Conservation (phyloP, 2,113 vertebrate species). For the Centropus unirufus region DNA sequence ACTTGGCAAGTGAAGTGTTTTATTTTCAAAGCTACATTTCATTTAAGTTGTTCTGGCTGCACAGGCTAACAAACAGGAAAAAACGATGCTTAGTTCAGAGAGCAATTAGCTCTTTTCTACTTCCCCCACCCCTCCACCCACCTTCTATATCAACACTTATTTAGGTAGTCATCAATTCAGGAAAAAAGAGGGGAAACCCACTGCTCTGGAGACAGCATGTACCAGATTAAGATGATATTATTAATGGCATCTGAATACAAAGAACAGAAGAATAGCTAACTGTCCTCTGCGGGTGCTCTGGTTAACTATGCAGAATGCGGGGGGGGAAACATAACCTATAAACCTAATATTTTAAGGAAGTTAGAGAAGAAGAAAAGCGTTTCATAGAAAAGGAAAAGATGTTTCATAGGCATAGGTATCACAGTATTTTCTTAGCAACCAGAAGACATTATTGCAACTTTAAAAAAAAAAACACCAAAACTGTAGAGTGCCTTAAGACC, state of each 20-base stretch:
- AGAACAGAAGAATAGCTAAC: slow-evolving; percentile 11
- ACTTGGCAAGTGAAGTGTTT: background rate
- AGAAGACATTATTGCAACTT: background rate
- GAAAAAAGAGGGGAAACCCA: background rate
- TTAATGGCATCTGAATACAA: background rate
- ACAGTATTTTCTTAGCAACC: slow-evolving; percentile 34
- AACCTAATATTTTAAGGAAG: slow-evolving; percentile 33
- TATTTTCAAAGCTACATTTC: background rate
- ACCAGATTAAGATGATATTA: background rate
- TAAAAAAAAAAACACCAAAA: background rate
- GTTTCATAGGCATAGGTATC: background rate
- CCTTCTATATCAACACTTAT: background rate
- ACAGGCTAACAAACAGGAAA: background rate
- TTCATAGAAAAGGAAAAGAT: background rate
- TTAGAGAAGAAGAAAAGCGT: background rate
- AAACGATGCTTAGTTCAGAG: background rate
- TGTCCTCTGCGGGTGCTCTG: slow-evolving; percentile 48
- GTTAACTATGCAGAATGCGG: slow-evolving; percentile 46
- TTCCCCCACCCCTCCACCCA: background rate
- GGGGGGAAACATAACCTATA: background rate
- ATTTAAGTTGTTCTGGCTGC: background rate
- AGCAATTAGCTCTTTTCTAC: background rate
- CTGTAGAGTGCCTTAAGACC: background rate
- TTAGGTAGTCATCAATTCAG: background rate
- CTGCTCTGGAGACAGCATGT: background rate